These are phyloP conservation scores for Coleophora flavipennella DNA, from an alignment of 2,888 invertebrate genomes.

Conservation along the genomic window DNA sequence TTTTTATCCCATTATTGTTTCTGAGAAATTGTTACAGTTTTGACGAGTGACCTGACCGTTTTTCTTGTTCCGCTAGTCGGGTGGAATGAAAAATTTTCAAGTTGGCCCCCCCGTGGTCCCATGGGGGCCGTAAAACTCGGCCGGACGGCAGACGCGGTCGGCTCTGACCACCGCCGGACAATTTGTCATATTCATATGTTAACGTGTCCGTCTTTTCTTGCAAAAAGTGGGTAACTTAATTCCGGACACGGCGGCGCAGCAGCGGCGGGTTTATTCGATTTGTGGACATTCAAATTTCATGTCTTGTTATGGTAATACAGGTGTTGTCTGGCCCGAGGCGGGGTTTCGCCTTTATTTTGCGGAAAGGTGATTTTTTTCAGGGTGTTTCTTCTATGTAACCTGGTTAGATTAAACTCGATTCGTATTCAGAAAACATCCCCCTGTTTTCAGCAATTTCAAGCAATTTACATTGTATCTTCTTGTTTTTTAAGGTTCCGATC, in stretches of 20 bases:
- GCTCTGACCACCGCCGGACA: constrained; percentile 60
- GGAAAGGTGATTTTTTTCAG: constrained; percentile 21
- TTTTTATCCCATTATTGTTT: constrained; percentile 69
- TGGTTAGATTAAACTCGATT: too few species aligned
- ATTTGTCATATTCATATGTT: constrained; percentile 75
- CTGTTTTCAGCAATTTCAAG: too few species aligned
- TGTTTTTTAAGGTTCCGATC: too few species aligned
- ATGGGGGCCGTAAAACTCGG: constrained; percentile 68
- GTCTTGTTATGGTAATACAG: constrained; percentile 71
- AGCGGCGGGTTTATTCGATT: constrained; percentile 61
- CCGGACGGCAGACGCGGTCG: constrained; percentile 47
- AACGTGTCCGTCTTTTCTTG: constrained; percentile 71
- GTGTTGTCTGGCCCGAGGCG: constrained; percentile 58
- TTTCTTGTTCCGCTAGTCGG: constrained; percentile 57
- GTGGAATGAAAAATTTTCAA: constrained; percentile 72
- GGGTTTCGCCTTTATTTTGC: constrained; percentile 24
- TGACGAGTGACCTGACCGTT: constrained; percentile 69
- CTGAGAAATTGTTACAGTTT: constrained; percentile 72
- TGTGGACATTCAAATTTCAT: constrained; percentile 69
- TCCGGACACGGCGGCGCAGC: constrained; percentile 28
- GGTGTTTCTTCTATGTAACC: constrained; percentile 1
- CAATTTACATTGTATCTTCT: too few species aligned
- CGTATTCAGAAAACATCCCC: too few species aligned
- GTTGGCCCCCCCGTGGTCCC: constrained; percentile 60
- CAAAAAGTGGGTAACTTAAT: constrained; percentile 72